A percentile compares a stretch with the other conserved stretches of the same genome.
Evolutionary conservation across 2,113 vertebrate species (phyloP).

Genomic region (Sus scrofa): T2T-Sscrofa CM000826.6:132218501-132219000

Average conservation of each 20-base stretch:
- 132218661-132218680: neutral
- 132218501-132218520: slow-evolving; percentile 65
- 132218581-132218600: slow-evolving; percentile 35
- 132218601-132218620: slow-evolving; percentile 28
- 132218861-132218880: neutral
- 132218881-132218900: slow-evolving; percentile 43
- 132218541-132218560: slow-evolving; percentile 57
- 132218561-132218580: slow-evolving; percentile 57
- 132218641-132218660: neutral
- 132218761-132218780: slow-evolving; percentile 25
- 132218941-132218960: slow-evolving; percentile 42
- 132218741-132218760: neutral
- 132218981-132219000: slow-evolving; percentile 61
- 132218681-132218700: neutral
- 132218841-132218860: slow-evolving; percentile 1
- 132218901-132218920: neutral
- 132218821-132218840: slow-evolving; percentile 23
- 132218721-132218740: neutral
- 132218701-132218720: neutral
- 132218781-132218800: neutral
- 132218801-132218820: slow-evolving; percentile 30
- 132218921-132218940: neutral
- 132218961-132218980: slow-evolving; percentile 39
- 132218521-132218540: slow-evolving; percentile 67
- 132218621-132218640: slow-evolving; percentile 46